Evolutionary conservation across 2,113 vertebrate species (phyloP).

Genomic region (Strix aluco): DNA sequence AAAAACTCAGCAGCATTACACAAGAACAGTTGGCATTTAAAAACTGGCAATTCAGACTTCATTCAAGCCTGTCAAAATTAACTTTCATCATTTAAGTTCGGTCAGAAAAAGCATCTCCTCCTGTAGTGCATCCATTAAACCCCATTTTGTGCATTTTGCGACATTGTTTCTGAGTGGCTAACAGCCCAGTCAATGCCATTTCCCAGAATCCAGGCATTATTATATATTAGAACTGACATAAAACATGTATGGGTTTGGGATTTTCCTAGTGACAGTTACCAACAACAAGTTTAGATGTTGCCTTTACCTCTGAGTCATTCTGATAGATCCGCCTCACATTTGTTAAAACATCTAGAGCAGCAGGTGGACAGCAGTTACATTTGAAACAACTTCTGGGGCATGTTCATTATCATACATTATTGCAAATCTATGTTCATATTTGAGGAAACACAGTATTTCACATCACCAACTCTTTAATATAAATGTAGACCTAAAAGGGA

Average conservation of each 20-base stretch:
- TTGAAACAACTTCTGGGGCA: slow-evolving; percentile 2
- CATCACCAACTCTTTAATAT: neutral
- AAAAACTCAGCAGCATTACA: neutral
- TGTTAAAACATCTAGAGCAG: slow-evolving; percentile 9
- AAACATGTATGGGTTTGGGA: slow-evolving; percentile 19
- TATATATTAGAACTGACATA: neutral
- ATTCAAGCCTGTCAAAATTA: neutral
- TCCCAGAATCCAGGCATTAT: neutral
- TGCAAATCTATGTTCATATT: neutral
- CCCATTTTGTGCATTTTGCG: neutral
- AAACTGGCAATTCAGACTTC: neutral
- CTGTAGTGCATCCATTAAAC: neutral
- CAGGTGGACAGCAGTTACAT: neutral
- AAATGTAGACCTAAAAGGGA: neutral
- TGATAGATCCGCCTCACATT: neutral
- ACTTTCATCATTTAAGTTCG: neutral
- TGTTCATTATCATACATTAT: neutral
- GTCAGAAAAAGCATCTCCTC: neutral
- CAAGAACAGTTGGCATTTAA: neutral
- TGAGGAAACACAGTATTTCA: neutral
- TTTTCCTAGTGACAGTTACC: slow-evolving; percentile 11
- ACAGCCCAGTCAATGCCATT: neutral
- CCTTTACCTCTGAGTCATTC: slow-evolving; percentile 50
- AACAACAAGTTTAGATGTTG: slow-evolving; percentile 33
- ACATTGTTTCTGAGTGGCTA: neutral